Evolutionary conservation across 2,888 invertebrate genomes (phyloP), one percentile per base, ranked within the genome.

Genomic region (Sarcophaga subvicina): DNA sequence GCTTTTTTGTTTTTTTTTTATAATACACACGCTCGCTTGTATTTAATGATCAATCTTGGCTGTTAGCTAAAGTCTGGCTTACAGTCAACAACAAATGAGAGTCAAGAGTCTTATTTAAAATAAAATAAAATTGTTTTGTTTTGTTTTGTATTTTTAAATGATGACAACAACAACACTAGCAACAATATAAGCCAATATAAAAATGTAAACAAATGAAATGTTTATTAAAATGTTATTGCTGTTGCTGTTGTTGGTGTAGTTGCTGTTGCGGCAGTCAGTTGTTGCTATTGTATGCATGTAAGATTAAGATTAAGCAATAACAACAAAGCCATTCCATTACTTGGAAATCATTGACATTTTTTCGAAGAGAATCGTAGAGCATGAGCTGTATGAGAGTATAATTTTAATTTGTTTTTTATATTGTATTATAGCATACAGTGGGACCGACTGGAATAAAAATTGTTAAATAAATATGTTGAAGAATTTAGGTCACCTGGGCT

Each of bases 151-250:
- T 54, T 54, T 62, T 62, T 62, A 62, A n/a, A n/a, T 62, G 20
- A 22, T 70, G 62, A 14, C 73, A 62, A 69, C 73, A 78, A 73
- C 37, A 73, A 79, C 22, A 63, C 54, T n/a, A 25, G 45, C 12
- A 45, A 63, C 37, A 37, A 37, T 37, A 37, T 10, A 37, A 54
- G 54, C 54, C 6, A 27, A 47, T 17, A 70, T 47, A 70, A 75
- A 84, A 75, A 84, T 76, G 75, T 84, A 80, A 84, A 84, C 84
- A 84, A 84, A 80, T 62, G 70, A 75, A 25, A 70, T 63, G 64
- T 75, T 54, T 54, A 54, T 54, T 14, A 54, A 54, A 17, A 14
- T 17, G 49, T 49, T 49, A 14, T 14, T 37, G 37, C n/a, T n/a
- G n/a, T n/a, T n/a, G n/a, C n/a, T n/a, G 14, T 54, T 37, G 37